Conservation (phyloP, 2,113 vertebrate species). For the Laticauda colubrina region DNA sequence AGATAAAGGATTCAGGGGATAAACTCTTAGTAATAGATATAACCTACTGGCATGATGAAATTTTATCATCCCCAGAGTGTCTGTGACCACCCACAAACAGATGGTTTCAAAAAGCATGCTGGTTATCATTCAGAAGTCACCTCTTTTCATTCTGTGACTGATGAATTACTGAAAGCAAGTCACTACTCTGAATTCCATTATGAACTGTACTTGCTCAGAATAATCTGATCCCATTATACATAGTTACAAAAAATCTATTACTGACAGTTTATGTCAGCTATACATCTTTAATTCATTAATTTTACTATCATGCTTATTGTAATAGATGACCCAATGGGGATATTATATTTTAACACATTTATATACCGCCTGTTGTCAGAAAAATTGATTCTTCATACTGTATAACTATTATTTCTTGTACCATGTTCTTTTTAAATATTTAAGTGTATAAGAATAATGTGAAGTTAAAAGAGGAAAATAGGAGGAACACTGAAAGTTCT, state of each 20-base stretch:
- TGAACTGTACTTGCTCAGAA: background rate
- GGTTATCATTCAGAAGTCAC: background rate
- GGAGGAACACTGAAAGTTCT: background rate
- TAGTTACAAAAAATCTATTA: background rate
- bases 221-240: background rate
- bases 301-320: background rate
- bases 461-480: background rate
- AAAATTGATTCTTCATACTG: background rate
- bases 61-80: background rate
- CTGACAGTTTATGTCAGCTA: background rate
- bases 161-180: conserved; percentile 11
- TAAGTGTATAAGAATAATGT: background rate
- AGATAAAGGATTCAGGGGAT: background rate
- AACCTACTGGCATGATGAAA: background rate
- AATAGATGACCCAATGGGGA: background rate
- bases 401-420: background rate
- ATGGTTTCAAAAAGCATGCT: background rate
- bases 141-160: conserved; percentile 16
- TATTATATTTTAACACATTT: background rate
- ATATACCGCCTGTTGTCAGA: background rate
- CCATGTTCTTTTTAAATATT: background rate
- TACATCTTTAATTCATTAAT: background rate
- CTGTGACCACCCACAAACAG: fast-evolving
- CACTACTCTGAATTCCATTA: background rate
- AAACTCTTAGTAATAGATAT: conserved; percentile 17